These are phyloP conservation scores for Atta colombica DNA, from an alignment of 1,140 invertebrate species.

Conservation along the genomic window DNA sequence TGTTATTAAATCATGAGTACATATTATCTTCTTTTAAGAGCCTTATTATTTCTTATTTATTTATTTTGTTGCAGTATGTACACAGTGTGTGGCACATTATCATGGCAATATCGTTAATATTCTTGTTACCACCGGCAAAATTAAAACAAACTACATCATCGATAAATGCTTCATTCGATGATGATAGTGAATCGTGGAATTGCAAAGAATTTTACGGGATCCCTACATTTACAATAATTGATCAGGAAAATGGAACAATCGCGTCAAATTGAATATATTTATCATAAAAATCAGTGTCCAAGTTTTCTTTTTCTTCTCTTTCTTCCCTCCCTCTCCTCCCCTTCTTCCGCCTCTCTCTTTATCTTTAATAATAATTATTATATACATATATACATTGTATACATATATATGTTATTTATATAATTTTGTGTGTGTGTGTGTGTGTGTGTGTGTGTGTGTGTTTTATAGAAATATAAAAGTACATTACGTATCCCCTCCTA, in stretches of 20 bases:
- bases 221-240: conserved; percentile 82
- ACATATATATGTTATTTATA: no score
- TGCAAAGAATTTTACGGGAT: conserved; percentile 77
- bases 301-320: background rate
- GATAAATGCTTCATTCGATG: conserved; percentile 42
- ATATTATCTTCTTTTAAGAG: background rate
- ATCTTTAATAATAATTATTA: no score
- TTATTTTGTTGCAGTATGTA: conserved; percentile 89
- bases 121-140: conserved; percentile 89
- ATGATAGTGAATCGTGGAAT: conserved; percentile 70
- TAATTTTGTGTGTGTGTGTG: no score
- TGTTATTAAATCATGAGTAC: no score
- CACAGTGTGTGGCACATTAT: conserved; percentile 96
- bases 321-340: no score
- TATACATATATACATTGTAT: no score
- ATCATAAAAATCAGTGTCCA: background rate
- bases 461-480: background rate
- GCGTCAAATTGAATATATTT: conserved; percentile 55
- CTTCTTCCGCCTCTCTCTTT: background rate
- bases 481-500: background rate
- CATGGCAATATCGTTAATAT: conserved; percentile 93
- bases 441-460: no score
- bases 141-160: conserved; percentile 58
- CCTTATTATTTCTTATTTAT: background rate
- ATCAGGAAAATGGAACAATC: conserved; percentile 74